Conservation (phyloP, 2,888 invertebrate genomes). For the Uloborus plumipes region DNA sequence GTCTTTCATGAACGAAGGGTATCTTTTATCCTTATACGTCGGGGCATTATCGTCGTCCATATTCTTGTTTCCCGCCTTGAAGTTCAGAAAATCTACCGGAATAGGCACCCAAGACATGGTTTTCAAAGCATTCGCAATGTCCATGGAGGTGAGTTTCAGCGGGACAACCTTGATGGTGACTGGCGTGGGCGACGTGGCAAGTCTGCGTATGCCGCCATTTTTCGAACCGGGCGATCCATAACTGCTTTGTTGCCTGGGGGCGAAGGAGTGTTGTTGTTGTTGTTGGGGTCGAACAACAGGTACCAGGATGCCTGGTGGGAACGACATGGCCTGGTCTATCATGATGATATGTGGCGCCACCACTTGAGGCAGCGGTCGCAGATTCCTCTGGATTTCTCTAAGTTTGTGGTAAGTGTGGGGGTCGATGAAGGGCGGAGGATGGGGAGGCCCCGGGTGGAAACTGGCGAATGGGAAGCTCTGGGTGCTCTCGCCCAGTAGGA, state of each 20-base stretch:
- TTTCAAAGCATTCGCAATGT: slow-evolving; percentile 45
- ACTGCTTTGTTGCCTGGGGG: neutral
- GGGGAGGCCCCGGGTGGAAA: neutral
- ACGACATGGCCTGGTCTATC: slow-evolving; percentile 13
- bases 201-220: slow-evolving; percentile 7
- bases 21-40: slow-evolving; percentile 19
- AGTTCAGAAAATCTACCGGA: slow-evolving; percentile 30
- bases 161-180: slow-evolving; percentile 48
- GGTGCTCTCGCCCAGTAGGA: slow-evolving; percentile 35
- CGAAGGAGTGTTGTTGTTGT: too few species aligned
- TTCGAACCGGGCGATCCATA: neutral
- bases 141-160: slow-evolving; percentile 32
- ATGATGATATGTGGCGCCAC: neutral
- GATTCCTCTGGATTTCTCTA: slow-evolving; percentile 22
- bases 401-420: neutral
- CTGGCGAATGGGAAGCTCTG: slow-evolving; percentile 16
- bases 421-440: neutral
- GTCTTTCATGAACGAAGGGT: slow-evolving; percentile 22
- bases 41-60: neutral
- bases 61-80: slow-evolving; percentile 8
- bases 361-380: slow-evolving; percentile 3
- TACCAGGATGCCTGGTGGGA: slow-evolving; percentile 16
- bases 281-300: slow-evolving; percentile 10
- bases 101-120: slow-evolving; percentile 48
- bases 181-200: slow-evolving; percentile 30